Evolutionary conservation across 92 coral and sea anemone species (phyloP).

Genomic region (Porites evermanni): DNA sequence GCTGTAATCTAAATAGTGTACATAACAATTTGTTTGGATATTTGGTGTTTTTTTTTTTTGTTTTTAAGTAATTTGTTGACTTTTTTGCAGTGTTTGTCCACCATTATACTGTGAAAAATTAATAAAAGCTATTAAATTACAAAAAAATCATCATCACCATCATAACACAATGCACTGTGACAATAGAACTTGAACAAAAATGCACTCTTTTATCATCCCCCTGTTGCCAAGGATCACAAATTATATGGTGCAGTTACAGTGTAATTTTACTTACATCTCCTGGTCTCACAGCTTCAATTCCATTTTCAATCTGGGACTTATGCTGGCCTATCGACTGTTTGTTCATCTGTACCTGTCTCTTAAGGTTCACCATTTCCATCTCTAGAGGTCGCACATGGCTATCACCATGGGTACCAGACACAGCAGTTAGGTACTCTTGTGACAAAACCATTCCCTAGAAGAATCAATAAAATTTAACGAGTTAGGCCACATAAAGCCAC

Average conservation of each 20-base stretch:
- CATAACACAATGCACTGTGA: too few species aligned
- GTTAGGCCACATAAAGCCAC: neutral
- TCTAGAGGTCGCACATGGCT: conserved; percentile 91
- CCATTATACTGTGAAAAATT: too few species aligned
- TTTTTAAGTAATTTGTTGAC: too few species aligned
- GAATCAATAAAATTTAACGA: neutral
- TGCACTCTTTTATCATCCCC: neutral
- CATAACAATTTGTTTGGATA: too few species aligned
- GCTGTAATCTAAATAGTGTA: too few species aligned
- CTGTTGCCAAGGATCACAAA: neutral
- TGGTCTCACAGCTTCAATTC: conserved; percentile 83
- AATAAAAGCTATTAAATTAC: too few species aligned
- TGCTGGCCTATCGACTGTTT: conserved; percentile 91
- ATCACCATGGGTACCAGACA: conserved; percentile 89
- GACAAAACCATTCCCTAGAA: conserved; percentile 90
- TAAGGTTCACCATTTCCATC: conserved; percentile 90
- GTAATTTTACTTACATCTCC: conserved; percentile 78
- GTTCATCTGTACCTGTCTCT: conserved; percentile 93
- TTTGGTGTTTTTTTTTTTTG: too few species aligned
- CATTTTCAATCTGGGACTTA: conserved; percentile 83
- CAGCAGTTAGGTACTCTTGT: conserved; percentile 83
- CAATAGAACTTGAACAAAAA: too few species aligned
- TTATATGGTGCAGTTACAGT: neutral
- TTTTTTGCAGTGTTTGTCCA: too few species aligned
- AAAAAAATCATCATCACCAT: too few species aligned